Percentiles rank a stretch among this genome's conserved stretches.
These are phyloP conservation scores for Bruchidius siliquastri DNA, from an alignment of 2,888 invertebrate genomes.

Conservation along the genomic window DNA sequence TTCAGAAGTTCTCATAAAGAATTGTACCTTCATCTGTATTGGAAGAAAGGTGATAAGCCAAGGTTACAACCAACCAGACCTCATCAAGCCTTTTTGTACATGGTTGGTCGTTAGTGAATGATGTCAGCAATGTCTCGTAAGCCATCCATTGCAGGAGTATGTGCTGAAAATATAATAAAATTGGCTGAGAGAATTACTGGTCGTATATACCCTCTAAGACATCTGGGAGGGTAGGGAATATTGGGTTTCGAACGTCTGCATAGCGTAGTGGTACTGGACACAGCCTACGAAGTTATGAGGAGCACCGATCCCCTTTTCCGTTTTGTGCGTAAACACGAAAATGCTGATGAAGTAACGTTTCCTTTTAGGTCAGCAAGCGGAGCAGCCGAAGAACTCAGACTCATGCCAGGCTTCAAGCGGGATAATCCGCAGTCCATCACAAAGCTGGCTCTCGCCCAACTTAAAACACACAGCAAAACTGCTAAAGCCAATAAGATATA, in stretches of 20 bases:
- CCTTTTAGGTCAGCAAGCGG: background rate
- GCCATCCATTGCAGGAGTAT: no score
- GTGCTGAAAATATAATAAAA: no score
- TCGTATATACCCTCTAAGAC: no score
- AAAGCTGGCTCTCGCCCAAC: background rate
- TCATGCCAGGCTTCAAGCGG: background rate
- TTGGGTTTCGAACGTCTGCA: conserved; percentile 1
- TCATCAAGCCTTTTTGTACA: no score
- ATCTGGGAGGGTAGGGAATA: background rate
- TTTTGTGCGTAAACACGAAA: background rate
- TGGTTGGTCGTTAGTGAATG: no score
- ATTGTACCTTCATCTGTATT: no score
- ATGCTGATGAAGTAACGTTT: background rate
- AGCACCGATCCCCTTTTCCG: background rate
- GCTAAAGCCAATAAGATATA: no score
- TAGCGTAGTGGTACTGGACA: background rate
- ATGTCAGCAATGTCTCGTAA: no score
- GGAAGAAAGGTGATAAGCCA: no score
- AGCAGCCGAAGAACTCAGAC: background rate
- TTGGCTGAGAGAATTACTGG: no score
- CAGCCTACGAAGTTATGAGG: background rate
- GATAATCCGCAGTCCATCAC: background rate
- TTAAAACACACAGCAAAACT: background rate
- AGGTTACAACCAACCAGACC: no score
- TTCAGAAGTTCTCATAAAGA: no score